These are phyloP conservation scores for Theocolax elegans DNA, from an alignment of 1,140 invertebrate genomes.

Conservation along the genomic window DNA sequence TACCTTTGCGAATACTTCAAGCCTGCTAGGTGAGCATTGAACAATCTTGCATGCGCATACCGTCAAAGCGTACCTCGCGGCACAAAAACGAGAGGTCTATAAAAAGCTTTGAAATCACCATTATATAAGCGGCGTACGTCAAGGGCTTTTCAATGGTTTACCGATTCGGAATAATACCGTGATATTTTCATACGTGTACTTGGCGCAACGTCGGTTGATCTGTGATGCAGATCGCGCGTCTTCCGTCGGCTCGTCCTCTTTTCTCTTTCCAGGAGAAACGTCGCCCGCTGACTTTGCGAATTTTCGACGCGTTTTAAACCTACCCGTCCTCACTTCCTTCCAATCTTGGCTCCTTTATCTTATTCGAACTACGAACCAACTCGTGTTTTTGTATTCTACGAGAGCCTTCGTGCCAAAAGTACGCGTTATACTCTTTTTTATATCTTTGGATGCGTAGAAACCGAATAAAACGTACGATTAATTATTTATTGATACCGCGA, in stretches of 20 bases:
- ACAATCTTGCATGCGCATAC: too few species aligned
- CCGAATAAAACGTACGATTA: background rate
- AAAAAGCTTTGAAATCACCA: too few species aligned
- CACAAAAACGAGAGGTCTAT: too few species aligned
- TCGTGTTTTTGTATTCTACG: background rate
- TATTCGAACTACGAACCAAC: background rate
- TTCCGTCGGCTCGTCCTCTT: background rate
- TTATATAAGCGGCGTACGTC: too few species aligned
- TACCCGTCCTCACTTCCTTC: background rate
- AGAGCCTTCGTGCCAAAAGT: background rate
- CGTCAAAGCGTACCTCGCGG: too few species aligned
- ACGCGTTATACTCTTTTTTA: background rate
- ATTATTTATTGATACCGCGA: background rate
- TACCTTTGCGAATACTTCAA: slow-evolving; percentile 95
- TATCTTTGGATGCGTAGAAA: background rate
- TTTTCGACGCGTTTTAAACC: slow-evolving; percentile 1
- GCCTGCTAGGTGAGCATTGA: slow-evolving; percentile 83
- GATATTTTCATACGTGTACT: background rate
- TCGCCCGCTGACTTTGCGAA: background rate
- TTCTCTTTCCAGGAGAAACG: background rate
- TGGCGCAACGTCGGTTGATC: slow-evolving; percentile 53
- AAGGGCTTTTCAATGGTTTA: slow-evolving; percentile 24
- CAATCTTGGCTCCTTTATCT: background rate
- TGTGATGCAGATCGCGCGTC: slow-evolving; percentile 64
- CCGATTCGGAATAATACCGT: slow-evolving; percentile 38